Evolutionary conservation across 2,113 vertebrate species (phyloP).

Genomic region (Brevimyrus niger): DNA sequence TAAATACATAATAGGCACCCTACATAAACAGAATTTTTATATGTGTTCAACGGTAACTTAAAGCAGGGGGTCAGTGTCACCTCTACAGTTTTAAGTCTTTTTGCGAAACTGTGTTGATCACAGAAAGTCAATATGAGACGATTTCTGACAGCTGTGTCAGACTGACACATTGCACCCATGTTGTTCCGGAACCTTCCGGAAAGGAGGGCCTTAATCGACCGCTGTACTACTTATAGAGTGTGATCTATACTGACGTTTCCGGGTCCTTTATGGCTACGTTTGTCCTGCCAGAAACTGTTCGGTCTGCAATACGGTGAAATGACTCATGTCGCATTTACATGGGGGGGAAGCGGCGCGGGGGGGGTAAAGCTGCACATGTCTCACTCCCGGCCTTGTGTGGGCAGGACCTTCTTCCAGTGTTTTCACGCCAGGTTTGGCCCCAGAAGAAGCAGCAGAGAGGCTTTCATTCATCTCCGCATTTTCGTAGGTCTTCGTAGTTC

Average conservation of each 20-base stretch:
- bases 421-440: neutral
- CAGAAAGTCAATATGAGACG: slow-evolving; percentile 51
- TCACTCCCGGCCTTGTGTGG: neutral
- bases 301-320: slow-evolving; percentile 12
- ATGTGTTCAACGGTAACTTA: neutral
- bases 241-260: slow-evolving; percentile 66
- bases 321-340: neutral
- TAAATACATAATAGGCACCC: neutral
- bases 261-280: slow-evolving; percentile 46
- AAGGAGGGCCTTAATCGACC: slow-evolving; percentile 58
- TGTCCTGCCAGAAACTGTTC: slow-evolving; percentile 35
- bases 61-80: slow-evolving; percentile 30
- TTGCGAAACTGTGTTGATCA: slow-evolving; percentile 38
- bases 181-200: slow-evolving; percentile 47
- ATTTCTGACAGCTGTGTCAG: slow-evolving; percentile 55
- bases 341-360: neutral
- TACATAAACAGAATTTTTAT: neutral
- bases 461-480: neutral
- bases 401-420: neutral
- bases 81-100: slow-evolving; percentile 28
- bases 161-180: slow-evolving; percentile 6
- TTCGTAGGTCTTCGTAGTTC: neutral
- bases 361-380: neutral
- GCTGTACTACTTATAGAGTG: slow-evolving; percentile 48
- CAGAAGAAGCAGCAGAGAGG: neutral